Evolutionary conservation across 1,140 invertebrate genomes (phyloP), one percentile per base, ranked within the genome.

Genomic region (Eueides isabella): DNA sequence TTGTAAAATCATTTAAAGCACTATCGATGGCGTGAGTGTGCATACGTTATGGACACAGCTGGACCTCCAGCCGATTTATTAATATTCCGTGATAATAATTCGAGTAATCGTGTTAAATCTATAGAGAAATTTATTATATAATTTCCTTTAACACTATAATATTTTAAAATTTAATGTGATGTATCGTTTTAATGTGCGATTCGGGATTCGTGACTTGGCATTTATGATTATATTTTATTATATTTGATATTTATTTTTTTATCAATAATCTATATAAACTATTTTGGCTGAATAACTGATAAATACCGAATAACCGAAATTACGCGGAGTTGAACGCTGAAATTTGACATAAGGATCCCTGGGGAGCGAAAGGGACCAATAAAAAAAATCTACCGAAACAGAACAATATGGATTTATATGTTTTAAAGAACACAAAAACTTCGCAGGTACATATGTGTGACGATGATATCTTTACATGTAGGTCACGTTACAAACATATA

Each of bases 121-220:
- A 70, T 74, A 74, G 67, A 26, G 73, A 75, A 75, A 75, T 70
- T 75, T 75, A 75, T 75, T 75, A 75, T 70, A 75, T 75, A 75
- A 71, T 75, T 75, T 71, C 44, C 62, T 44, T 61, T 75, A 75
- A 41, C 63, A 67, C 73, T 75, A 70, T 75, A 67, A 67, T 75
- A 71, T 70, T 70, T 70, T 70, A 70, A 62, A 41, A 61, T 70
- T 70, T 61, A 70, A 70, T 61, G 55, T 70, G 33, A 38, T 63
- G 33, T 70, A 70, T 62, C 61, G 61, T 61, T 62, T 62, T 70
- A 70, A 38, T 62, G 68, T 70, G 28, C 63, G 61, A 55, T 55
- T 55, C 48, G 48, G 48, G 23, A 55, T 26, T 55, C 48, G 48
- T 55, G 48, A 55, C 23, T 55, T 55, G 19, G 48, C 23, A 55